These are phyloP conservation scores for Drosophila seclusa DNA, from an alignment of 2,888 invertebrate genomes.

Conservation along the genomic window DNA sequence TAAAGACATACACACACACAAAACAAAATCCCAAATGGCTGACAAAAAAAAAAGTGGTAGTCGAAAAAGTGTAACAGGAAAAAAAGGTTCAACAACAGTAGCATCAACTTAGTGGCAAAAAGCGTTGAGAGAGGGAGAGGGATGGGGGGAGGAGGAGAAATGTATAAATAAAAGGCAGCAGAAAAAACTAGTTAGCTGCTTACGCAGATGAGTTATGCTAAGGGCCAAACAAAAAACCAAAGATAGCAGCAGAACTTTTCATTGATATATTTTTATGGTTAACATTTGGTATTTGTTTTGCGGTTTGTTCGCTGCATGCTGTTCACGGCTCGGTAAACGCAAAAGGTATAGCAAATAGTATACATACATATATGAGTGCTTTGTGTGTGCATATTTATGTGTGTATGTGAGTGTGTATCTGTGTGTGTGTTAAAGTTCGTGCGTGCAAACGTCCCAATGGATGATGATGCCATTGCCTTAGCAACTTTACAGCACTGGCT, in stretches of 20 bases:
- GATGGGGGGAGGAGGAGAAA: neutral
- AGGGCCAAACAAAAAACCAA: slow-evolving; percentile 31
- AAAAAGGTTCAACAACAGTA: slow-evolving; percentile 26
- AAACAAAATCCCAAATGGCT: slow-evolving; percentile 55
- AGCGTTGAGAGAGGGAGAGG: slow-evolving; percentile 1
- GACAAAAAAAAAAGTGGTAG: slow-evolving; percentile 23
- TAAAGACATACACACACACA: slow-evolving; percentile 10
- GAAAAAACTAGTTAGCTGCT: slow-evolving; percentile 42
- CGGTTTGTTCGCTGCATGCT: slow-evolving; percentile 37
- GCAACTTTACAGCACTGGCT: slow-evolving; percentile 56
- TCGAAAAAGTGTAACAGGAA: slow-evolving; percentile 34
- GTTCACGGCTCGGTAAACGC: slow-evolving; percentile 63
- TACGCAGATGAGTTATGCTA: slow-evolving; percentile 47
- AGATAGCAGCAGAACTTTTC: slow-evolving; percentile 56
- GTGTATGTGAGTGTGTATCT: neutral
- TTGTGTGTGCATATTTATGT: neutral
- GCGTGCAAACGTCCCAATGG: slow-evolving; percentile 48
- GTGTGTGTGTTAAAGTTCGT: slow-evolving; percentile 43
- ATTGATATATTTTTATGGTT: slow-evolving; percentile 75
- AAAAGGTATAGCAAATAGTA: slow-evolving; percentile 39
- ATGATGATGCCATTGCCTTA: slow-evolving; percentile 78
- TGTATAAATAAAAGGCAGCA: slow-evolving; percentile 4
- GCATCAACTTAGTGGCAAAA: slow-evolving; percentile 32
- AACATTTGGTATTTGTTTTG: slow-evolving; percentile 1
- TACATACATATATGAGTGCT: neutral